Evolutionary conservation across 2,888 invertebrate species (phyloP).

Genomic region (Oxyscelio sp.): DNA sequence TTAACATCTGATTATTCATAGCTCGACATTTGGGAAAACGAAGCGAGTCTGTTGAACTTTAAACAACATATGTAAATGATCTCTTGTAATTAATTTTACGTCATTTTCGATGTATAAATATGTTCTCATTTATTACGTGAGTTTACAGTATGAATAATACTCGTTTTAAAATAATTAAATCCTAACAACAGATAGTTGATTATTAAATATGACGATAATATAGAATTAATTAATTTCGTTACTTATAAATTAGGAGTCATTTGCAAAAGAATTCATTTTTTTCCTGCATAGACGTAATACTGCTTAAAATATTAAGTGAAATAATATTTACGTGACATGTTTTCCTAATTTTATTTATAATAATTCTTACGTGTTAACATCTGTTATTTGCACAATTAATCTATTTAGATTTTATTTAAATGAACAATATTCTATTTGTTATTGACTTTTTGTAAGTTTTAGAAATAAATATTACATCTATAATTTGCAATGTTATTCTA

Average conservation of each 20-base stretch:
- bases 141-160: background rate
- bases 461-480: too few species aligned
- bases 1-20: slow-evolving; percentile 58
- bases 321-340: too few species aligned
- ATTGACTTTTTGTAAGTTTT: too few species aligned
- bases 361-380: too few species aligned
- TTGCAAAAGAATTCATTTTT: too few species aligned
- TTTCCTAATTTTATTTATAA: too few species aligned
- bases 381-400: too few species aligned
- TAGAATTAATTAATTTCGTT: slow-evolving; percentile 41
- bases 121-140: slow-evolving; percentile 14
- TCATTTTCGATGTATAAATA: slow-evolving; percentile 26
- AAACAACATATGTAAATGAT: slow-evolving; percentile 32
- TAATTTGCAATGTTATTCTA: too few species aligned
- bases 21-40: slow-evolving; percentile 28
- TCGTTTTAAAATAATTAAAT: slow-evolving; percentile 27
- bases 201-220: slow-evolving; percentile 21
- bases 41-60: background rate
- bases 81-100: slow-evolving; percentile 35
- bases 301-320: too few species aligned
- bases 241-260: slow-evolving; percentile 16
- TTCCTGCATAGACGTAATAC: too few species aligned
- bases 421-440: too few species aligned
- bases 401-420: too few species aligned
- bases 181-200: slow-evolving; percentile 27